phyloP scores from a whole-genome alignment of 1,140 invertebrate genomes.

The Tetramorium simillimum region DNA sequence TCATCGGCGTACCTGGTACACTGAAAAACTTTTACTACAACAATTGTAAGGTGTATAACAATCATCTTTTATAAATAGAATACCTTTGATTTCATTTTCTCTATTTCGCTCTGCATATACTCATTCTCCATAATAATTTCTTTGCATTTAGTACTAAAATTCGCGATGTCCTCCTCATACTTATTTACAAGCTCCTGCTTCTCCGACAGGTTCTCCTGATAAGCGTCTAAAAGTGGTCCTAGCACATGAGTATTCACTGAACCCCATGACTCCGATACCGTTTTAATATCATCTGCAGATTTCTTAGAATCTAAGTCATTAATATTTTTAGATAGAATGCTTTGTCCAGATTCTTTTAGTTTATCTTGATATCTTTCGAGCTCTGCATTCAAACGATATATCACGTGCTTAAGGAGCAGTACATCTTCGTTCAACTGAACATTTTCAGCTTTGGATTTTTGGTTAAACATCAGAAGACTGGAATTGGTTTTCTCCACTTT shows the following conservation, averaged over 20 bases:
- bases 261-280: conserved; percentile 83
- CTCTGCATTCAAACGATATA: conserved; percentile 89
- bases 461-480: conserved; percentile 70
- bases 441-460: conserved; percentile 84
- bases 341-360: conserved; percentile 80
- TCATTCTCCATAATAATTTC: conserved; percentile 89
- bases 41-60: conserved; percentile 7
- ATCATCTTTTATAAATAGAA: conserved; percentile 7
- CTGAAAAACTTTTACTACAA: conserved; percentile 74
- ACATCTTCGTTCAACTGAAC: conserved; percentile 87
- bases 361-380: conserved; percentile 89
- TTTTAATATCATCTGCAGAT: conserved; percentile 67
- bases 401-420: conserved; percentile 88
- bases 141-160: conserved; percentile 88
- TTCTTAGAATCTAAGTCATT: conserved; percentile 62
- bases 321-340: conserved; percentile 35
- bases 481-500: conserved; percentile 76
- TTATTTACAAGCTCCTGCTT: conserved; percentile 88
- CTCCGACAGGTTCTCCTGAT: conserved; percentile 88
- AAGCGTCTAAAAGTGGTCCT: conserved; percentile 89
- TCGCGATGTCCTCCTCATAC: conserved; percentile 87
- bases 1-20: conserved; percentile 80
- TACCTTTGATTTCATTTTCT: conserved; percentile 86
- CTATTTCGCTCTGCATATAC: conserved; percentile 86
- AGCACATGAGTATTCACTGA: conserved; percentile 86